Evolutionary conservation across 2,113 vertebrate genomes (phyloP).

Genomic region (Bos javanicus): DNA sequence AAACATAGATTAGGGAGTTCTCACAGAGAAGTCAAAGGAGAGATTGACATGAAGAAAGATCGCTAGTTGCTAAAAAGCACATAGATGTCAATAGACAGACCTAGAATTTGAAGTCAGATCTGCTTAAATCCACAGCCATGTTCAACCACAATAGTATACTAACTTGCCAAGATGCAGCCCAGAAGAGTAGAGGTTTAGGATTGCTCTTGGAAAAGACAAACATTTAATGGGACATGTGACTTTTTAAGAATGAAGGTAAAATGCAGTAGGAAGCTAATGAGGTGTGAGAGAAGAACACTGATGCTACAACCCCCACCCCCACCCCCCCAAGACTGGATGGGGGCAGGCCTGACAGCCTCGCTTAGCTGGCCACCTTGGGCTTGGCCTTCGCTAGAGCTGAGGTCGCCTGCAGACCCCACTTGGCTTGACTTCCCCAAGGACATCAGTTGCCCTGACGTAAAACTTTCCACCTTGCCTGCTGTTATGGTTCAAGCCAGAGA

Average conservation of each 20-base stretch:
- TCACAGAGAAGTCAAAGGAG: not conserved
- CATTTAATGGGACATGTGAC: not conserved
- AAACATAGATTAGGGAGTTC: not conserved
- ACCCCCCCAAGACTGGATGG: not conserved
- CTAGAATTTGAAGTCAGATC: not conserved
- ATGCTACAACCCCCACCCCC: not conserved
- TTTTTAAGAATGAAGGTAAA: not conserved
- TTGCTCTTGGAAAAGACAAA: not conserved
- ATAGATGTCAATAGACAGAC: not conserved
- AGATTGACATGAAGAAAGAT: not conserved
- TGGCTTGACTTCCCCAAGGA: slow-evolving; percentile 19
- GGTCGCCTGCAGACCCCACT: not conserved
- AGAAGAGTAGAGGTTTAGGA: not conserved
- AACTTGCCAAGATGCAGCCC: not conserved
- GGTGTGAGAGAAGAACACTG: not conserved
- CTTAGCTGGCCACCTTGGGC: not conserved
- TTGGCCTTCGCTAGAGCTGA: not conserved
- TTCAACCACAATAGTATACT: not conserved
- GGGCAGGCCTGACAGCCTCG: not conserved
- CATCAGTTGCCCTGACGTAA: not conserved
- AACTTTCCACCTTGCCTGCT: slow-evolving; percentile 33
- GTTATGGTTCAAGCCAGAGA: slow-evolving; percentile 3
- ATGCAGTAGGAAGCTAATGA: not conserved
- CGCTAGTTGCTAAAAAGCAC: not conserved
- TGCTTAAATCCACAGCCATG: not conserved